Evolutionary conservation across 1,140 invertebrate species (phyloP), one percentile per base, ranked within the genome.

Genomic region (Goniozus legneri): DNA sequence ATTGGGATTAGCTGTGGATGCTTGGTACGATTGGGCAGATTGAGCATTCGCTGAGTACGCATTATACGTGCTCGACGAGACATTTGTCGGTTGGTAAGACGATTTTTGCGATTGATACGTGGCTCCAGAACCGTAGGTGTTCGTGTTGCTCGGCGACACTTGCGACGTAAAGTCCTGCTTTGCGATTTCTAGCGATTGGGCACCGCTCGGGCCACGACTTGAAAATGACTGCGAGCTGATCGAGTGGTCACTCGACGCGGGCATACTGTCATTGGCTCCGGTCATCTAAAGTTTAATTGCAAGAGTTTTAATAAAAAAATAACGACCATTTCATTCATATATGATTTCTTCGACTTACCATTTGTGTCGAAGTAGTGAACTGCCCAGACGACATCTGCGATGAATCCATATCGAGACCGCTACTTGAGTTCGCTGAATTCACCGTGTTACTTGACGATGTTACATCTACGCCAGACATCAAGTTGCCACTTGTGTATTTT

Each of bases 41-140:
- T 70, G 68, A 16, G 58, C 54, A 32, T 58, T 64, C 20, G 58
- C 65, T 12, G 73, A 69, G 43, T 75, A 75, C 2, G 66, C 56
- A 40, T 68, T 72, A 31, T 73, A 76, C 36, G 60, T 69, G 35
- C 55, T 70, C 3, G 68, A 60, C 7, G 69, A 64, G 3, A 63
- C 58, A 24, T 58, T 66, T 1, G 69, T 59, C 31, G 64, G 44
- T 32, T 74, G 66, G 47, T 73, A 76, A 2, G 68, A 64, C 14
- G 66, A 62, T 35, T 76, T 76, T 27, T 73, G 66, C 12, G 73
- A 56, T 19, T 69, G 70, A 36, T 71, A 73, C 16, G 59, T 58
- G 20, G 65, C 61, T 3, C 67, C 35, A 13, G 60, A 48, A 14
- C 65, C 62, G 20, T 70, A 73, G 3, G 58, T 55, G 3, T 64